Base-by-base conservation (phyloP, 2,113 vertebrate genomes). In the Cololabis saira region DNA sequence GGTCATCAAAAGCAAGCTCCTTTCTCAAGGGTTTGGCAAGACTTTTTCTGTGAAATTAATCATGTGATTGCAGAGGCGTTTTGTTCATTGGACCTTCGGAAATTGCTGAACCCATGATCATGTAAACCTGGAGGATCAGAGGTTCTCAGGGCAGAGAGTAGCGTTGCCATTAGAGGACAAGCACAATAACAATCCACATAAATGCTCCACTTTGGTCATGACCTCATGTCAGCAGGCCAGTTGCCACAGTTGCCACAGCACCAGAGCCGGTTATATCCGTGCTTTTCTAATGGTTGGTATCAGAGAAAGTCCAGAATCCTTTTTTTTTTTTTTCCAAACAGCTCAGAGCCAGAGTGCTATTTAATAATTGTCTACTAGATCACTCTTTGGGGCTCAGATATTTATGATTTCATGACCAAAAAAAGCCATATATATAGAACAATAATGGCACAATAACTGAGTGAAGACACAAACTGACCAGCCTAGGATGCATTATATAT, bases 401-500 rank as follows among this genome's bases (percentile, higher is more conserved):
- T 66, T 71, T 4, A 27, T 2, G 64, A 49, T 57, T 55, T 58
- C 61, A 78, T 50, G 62, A 43, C 53, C 40, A 54, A 55, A 11
- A 47, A 47, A 12, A 63, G 64, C 24, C 67, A 47, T 16, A 50
- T 16, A 50, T 24, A 55, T 65, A 33, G 63, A 69, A 58, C 71
- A 58, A 55, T 76, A 74, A 79, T 78, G 62, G 73, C 70, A 56
- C 53, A 67, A 76, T 62, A 64, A 71, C 77, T 81, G 54, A 48
- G 56, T 27, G 10, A 17, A 52, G 41, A 58, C 30, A 74, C 21
- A 74, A 74, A 68, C n/a, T 71, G 54, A 61, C 53, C 67, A 68
- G 76, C 57, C 61, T 62, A 48, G 76, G 80, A 84, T 51, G 64
- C 73, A 82, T 79, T 83, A 75, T 73, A 63, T 60, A 81, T 89